phyloP scores from a whole-genome alignment of 2,888 invertebrate species.

The Tenthredo livida region DNA sequence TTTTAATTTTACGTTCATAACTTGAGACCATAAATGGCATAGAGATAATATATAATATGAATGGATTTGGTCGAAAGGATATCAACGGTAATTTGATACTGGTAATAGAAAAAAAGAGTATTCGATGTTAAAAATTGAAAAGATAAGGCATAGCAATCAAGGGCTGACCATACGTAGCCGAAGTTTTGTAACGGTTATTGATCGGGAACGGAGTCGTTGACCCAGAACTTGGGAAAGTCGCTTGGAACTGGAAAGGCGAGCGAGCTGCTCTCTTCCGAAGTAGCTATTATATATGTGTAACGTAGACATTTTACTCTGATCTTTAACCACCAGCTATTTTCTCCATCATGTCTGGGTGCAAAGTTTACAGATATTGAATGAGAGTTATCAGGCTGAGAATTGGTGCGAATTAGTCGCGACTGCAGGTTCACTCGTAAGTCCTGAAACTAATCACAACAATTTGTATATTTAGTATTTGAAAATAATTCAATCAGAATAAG shows the following conservation, averaged over 20 bases:
- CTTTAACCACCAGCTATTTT: background rate
- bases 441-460: background rate
- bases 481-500: background rate
- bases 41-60: background rate
- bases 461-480: background rate
- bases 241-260: slow-evolving; percentile 28
- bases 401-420: background rate
- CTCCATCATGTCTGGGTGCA: background rate
- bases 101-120: background rate
- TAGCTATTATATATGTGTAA: slow-evolving; percentile 8
- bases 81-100: background rate
- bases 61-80: background rate
- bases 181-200: slow-evolving; percentile 39
- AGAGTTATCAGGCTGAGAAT: background rate
- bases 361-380: background rate
- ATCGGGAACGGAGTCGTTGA: slow-evolving; percentile 63
- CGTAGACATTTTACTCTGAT: background rate
- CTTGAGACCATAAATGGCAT: background rate
- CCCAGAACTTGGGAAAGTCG: slow-evolving; percentile 75
- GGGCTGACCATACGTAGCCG: slow-evolving; percentile 29
- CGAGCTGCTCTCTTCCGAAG: slow-evolving; percentile 25
- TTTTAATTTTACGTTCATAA: background rate
- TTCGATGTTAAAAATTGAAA: background rate
- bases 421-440: background rate
- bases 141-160: background rate